phyloP scores from a whole-genome alignment of 2,888 invertebrate genomes.

The Cheilosia variabilis region DNA sequence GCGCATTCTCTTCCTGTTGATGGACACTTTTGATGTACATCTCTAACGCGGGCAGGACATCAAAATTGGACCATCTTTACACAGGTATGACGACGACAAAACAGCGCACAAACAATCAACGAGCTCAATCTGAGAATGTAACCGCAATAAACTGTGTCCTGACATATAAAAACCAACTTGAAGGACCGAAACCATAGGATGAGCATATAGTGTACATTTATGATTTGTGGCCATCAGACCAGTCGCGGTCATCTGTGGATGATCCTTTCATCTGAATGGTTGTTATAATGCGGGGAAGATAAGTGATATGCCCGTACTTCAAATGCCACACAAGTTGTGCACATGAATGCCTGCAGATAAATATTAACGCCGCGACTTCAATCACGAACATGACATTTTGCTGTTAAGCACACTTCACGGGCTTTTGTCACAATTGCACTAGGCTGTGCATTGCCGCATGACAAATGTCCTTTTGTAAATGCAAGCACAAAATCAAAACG shows the following conservation, averaged over 20 bases:
- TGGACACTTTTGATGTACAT: constrained; percentile 56
- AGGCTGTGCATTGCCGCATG: constrained; percentile 60
- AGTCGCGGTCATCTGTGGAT: constrained; percentile 48
- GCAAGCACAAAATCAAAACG: constrained; percentile 69
- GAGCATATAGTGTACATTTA: background rate
- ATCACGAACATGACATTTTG: constrained; percentile 70
- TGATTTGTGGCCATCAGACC: constrained; percentile 44
- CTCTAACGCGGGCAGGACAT: constrained; percentile 31
- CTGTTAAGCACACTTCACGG: constrained; percentile 59
- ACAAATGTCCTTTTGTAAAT: constrained; percentile 71
- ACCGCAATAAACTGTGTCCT: constrained; percentile 62
- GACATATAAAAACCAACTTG: constrained; percentile 16
- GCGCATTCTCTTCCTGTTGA: constrained; percentile 30
- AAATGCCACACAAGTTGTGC: constrained; percentile 10
- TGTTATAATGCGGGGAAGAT: constrained; percentile 37
- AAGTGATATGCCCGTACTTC: constrained; percentile 43
- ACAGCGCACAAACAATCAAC: constrained; percentile 16
- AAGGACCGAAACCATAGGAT: constrained; percentile 7
- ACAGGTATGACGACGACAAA: constrained; percentile 21
- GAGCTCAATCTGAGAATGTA: constrained; percentile 53
- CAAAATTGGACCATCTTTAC: constrained; percentile 26
- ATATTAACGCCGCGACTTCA: constrained; percentile 61
- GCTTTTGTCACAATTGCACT: constrained; percentile 62
- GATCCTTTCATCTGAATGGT: constrained; percentile 51
- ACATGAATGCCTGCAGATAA: constrained; percentile 53